phyloP scores from a whole-genome alignment of 2,888 invertebrate genomes.

The Ypsolopha scabrella region DNA sequence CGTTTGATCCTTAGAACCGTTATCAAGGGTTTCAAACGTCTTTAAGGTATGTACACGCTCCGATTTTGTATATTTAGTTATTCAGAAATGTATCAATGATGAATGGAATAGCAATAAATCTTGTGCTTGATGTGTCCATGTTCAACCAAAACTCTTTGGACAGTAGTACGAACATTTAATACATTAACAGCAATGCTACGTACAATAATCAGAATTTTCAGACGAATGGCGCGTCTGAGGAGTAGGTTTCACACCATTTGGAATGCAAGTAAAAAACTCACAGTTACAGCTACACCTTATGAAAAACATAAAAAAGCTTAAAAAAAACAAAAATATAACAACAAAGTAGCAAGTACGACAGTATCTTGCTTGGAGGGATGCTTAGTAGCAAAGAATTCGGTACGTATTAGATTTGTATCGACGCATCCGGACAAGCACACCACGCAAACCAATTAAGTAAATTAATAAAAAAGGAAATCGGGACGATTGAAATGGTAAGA shows the following conservation, averaged over 20 bases:
- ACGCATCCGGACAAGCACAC: constrained; percentile 40
- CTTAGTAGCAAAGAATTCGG: constrained; percentile 38
- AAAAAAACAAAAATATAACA: constrained; percentile 32
- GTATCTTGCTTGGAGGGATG: constrained; percentile 37
- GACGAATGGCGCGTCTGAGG: constrained; percentile 25
- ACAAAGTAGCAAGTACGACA: constrained; percentile 39
- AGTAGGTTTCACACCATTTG: constrained; percentile 22
- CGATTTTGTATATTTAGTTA: constrained; percentile 2
- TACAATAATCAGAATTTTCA: constrained; percentile 28
- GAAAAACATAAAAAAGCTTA: constrained; percentile 49
- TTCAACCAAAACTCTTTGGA: too few species aligned
- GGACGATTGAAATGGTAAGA: not conserved
- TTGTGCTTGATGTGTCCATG: too few species aligned
- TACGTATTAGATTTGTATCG: constrained; percentile 28
- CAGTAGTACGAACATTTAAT: constrained; percentile 16
- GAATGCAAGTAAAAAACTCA: constrained; percentile 37
- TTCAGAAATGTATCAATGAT: too few species aligned
- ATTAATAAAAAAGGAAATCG: not conserved
- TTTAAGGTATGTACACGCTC: constrained; percentile 4
- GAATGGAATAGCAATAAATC: too few species aligned
- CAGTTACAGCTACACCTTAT: constrained; percentile 48
- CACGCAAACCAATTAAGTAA: constrained; percentile 11
- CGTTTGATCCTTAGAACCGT: constrained; percentile 34
- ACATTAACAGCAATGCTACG: constrained; percentile 42
- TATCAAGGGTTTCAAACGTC: too few species aligned